A percentile compares a stretch with the other conserved stretches of the same genome.
These are phyloP conservation scores for Lobophora halterata DNA, from an alignment of 2,888 invertebrate species.

Conservation along the genomic window DNA sequence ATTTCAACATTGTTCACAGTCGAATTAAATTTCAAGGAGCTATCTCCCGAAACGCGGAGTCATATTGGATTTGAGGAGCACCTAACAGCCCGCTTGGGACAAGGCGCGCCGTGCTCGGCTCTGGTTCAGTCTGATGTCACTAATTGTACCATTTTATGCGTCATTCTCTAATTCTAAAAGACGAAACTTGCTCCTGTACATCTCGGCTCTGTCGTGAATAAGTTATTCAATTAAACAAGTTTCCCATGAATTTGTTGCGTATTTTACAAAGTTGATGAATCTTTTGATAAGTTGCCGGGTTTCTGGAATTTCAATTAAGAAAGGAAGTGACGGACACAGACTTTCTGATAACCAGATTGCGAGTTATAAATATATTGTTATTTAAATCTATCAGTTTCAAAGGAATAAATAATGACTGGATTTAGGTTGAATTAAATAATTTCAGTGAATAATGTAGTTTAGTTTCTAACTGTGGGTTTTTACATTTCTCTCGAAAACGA, in stretches of 20 bases:
- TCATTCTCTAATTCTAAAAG: slow-evolving; percentile 27
- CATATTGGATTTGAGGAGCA: slow-evolving; percentile 45
- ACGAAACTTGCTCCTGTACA: slow-evolving; percentile 8
- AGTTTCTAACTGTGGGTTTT: no score
- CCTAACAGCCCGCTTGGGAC: slow-evolving; percentile 32
- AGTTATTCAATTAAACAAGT: slow-evolving; percentile 26
- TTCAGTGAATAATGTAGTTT: no score
- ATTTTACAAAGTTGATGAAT: slow-evolving; percentile 23
- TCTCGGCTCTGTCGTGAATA: slow-evolving; percentile 20
- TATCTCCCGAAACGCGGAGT: slow-evolving; percentile 21
- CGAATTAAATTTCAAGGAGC: slow-evolving; percentile 22
- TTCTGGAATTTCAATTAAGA: slow-evolving; percentile 19
- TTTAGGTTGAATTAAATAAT: no score
- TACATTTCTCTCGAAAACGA: no score
- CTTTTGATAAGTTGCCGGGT: slow-evolving; percentile 22
- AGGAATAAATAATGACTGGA: no score
- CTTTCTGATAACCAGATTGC: neutral
- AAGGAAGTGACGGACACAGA: slow-evolving; percentile 7
- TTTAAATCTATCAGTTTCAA: no score
- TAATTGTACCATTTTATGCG: slow-evolving; percentile 31
- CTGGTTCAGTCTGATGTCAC: slow-evolving; percentile 26
- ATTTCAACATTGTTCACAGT: slow-evolving; percentile 9
- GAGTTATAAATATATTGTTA: neutral
- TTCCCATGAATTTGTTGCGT: slow-evolving; percentile 22
- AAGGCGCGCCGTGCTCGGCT: neutral